Percentiles rank a stretch among this genome's conserved stretches.
phyloP scores from a whole-genome alignment of 2,888 invertebrate genomes.

The Choristoneura rosaceana region DNA sequence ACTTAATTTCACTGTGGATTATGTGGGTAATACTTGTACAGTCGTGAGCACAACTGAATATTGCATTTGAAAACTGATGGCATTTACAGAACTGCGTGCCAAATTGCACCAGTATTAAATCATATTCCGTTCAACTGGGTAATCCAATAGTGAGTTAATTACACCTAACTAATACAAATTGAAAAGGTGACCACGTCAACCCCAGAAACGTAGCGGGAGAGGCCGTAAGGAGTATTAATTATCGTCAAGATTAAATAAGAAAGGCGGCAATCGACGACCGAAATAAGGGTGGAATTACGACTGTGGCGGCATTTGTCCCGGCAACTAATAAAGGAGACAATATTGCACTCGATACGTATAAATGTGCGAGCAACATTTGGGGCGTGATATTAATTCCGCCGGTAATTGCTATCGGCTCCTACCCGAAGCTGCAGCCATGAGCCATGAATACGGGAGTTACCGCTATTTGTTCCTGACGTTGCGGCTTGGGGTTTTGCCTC shows the following conservation, averaged over 20 bases:
- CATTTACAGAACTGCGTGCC: constrained; percentile 14
- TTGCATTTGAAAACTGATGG: constrained; percentile 30
- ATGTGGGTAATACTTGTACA: constrained; percentile 62
- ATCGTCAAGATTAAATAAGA: constrained; percentile 80
- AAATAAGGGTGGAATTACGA: constrained; percentile 77
- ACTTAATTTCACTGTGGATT: constrained; percentile 81
- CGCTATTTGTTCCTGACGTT: constrained; percentile 85
- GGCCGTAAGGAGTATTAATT: constrained; percentile 74
- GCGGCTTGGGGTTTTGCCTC: constrained; percentile 82
- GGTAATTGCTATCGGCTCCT: constrained; percentile 85
- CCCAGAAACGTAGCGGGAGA: constrained; percentile 47
- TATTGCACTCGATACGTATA: constrained; percentile 85
- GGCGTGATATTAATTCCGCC: constrained; percentile 84
- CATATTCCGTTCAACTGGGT: constrained; percentile 39
- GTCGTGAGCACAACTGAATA: constrained; percentile 10
- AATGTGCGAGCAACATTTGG: constrained; percentile 84
- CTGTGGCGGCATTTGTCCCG: constrained; percentile 78
- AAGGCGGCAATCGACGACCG: constrained; percentile 72
- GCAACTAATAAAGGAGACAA: constrained; percentile 85
- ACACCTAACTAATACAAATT: constrained; percentile 44
- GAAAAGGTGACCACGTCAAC: constrained; percentile 51
- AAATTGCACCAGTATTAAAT: constrained; percentile 33
- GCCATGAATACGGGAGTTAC: constrained; percentile 85
- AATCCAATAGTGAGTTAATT: constrained; percentile 40
- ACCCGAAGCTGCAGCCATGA: constrained; percentile 81